Conservation (phyloP, 2,113 vertebrate species). For the Arothron firmamentum region DNA sequence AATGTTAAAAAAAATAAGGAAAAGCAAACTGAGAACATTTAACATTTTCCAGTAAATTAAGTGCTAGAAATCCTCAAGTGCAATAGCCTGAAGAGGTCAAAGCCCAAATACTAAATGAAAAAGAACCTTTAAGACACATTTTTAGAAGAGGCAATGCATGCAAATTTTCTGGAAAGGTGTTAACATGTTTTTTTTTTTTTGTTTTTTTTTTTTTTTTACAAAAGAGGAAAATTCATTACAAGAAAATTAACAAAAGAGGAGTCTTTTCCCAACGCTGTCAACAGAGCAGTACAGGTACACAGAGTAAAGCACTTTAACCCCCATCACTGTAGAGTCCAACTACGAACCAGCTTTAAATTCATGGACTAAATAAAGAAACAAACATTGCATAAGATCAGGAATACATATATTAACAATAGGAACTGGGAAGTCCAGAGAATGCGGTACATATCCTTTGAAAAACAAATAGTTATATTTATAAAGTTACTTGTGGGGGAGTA, state of each 20-base stretch:
- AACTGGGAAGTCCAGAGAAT: slow-evolving; percentile 99
- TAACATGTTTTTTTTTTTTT: slow-evolving; percentile 37
- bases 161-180: slow-evolving; percentile 67
- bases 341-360: slow-evolving; percentile 97
- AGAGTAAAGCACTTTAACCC: slow-evolving; percentile 74
- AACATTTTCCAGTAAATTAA: slow-evolving; percentile 62
- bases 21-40: slow-evolving; percentile 48
- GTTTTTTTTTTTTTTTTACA: slow-evolving; percentile 44
- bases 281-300: slow-evolving; percentile 73
- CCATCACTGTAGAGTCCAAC: slow-evolving; percentile 71
- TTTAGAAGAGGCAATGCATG: slow-evolving; percentile 72
- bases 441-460: slow-evolving; percentile 99
- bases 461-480: slow-evolving; percentile 97
- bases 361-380: slow-evolving; percentile 99
- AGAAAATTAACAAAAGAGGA: slow-evolving; percentile 71
- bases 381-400: slow-evolving; percentile 95
- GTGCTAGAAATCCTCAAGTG: slow-evolving; percentile 71
- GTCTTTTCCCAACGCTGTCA: slow-evolving; percentile 71
- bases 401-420: slow-evolving; percentile 88
- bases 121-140: slow-evolving; percentile 65
- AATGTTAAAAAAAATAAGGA: slow-evolving; percentile 39
- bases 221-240: slow-evolving; percentile 76
- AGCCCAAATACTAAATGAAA: slow-evolving; percentile 60
- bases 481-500: slow-evolving; percentile 88
- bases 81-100: slow-evolving; percentile 56